A percentile compares a stretch with the other conserved stretches of the same genome.
Conservation (phyloP, 1,140 invertebrate species). For the Solen grandis region DNA sequence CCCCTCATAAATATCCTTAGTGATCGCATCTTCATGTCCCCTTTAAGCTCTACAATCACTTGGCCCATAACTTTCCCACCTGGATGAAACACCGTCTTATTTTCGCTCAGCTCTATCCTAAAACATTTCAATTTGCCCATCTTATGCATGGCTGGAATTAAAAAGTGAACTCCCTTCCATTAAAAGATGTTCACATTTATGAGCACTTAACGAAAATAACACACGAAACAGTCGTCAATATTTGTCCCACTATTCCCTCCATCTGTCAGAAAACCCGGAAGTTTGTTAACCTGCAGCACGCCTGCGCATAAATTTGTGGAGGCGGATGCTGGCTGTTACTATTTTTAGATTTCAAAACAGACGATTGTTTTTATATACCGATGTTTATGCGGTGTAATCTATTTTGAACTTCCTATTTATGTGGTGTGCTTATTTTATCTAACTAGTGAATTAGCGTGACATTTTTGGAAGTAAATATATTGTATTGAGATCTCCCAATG, state of each 20-base stretch:
- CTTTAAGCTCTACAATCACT: slow-evolving; percentile 82
- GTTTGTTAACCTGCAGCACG: slow-evolving; percentile 26
- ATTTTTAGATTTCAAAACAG: slow-evolving; percentile 59
- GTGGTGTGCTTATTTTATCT: no score
- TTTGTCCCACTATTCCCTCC: background rate
- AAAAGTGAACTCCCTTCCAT: background rate
- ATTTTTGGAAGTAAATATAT: no score
- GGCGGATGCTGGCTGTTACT: slow-evolving; percentile 51
- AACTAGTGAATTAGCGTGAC: no score
- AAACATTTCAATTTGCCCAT: slow-evolving; percentile 83
- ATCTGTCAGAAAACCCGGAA: slow-evolving; percentile 41
- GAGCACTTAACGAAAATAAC: slow-evolving; percentile 3
- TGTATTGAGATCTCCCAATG: no score
- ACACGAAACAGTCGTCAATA: no score
- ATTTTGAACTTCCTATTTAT: no score
- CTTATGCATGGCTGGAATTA: slow-evolving; percentile 44
- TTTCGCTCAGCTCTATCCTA: slow-evolving; percentile 80
- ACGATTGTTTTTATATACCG: no score
- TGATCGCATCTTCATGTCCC: slow-evolving; percentile 82
- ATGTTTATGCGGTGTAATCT: no score
- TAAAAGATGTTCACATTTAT: background rate
- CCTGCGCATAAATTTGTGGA: slow-evolving; percentile 30
- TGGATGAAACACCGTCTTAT: slow-evolving; percentile 82
- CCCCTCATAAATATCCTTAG: slow-evolving; percentile 82
- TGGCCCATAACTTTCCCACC: slow-evolving; percentile 81